Evolutionary conservation across 1,140 invertebrate species (phyloP), one percentile per base, ranked within the genome.

Genomic region (Drosophila funebris): DNA sequence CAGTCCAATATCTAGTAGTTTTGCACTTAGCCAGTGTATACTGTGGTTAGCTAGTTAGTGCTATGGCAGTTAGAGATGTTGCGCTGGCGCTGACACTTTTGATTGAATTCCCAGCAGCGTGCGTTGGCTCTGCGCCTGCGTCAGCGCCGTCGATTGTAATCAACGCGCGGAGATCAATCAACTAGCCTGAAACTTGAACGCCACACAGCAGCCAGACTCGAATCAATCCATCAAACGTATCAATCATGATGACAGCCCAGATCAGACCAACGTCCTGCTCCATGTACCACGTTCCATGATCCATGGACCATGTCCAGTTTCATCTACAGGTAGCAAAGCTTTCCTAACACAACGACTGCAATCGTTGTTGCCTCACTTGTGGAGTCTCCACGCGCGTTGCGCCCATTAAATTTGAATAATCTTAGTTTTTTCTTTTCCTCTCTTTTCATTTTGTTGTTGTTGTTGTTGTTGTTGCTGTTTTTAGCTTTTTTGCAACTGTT

Each of bases 191-290:
- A 46, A 63, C 46, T 43, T 76, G 71, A 68, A 74, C 60, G 73
- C 81, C 80, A 80, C 78, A 73, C 66, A 69, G 58, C 58, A 78
- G 78, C 70, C 69, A 72, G 39, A 61, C 31, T 79, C 78, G 74
- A 90, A 90, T 90, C 89, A 90, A 90, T 90, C 83, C 78, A 88
- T 88, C 89, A 90, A 90, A 89, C 88, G 89, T 84, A 90, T 90
- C 89, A 90, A 90, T 90, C 89, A 90, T 75, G 88, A 90, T 90
- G 89, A 90, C 89, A 90, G 58, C 71, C 37, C n/a, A 60, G 57
- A 33, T 33, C 88, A 90, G 85, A 48, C 63, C 46, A 57, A 52
- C 27, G 27, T 52, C 27, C 48, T 52, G 48, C 43, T 29, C 22
- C 29, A 18, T 16, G 29, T 33, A 39, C 52, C 13, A 56, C 36